phyloP scores from a whole-genome alignment of 2,888 invertebrate genomes.

The Trachelus stipa region DNA sequence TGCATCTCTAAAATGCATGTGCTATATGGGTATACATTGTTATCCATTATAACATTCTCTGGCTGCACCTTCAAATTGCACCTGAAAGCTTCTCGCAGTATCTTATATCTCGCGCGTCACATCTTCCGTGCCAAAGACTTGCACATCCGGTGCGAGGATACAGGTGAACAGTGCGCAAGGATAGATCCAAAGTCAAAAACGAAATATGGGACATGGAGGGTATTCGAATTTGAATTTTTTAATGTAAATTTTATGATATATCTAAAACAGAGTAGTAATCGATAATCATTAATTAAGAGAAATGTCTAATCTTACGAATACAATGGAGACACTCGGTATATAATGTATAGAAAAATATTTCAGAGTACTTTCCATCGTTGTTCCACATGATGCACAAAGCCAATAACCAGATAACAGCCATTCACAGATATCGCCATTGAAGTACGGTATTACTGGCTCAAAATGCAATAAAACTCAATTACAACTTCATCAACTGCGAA shows the following conservation, averaged over 20 bases:
- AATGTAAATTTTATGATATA: too few species aligned
- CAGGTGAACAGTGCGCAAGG: too few species aligned
- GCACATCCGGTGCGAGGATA: slow-evolving; percentile 6
- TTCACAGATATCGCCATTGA: neutral
- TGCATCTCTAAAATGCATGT: neutral
- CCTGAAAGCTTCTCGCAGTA: slow-evolving; percentile 5
- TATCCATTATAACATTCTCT: too few species aligned
- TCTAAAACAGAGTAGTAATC: too few species aligned
- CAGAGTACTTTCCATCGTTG: slow-evolving; percentile 55
- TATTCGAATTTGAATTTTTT: neutral
- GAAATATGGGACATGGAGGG: slow-evolving; percentile 15
- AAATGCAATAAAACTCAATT: slow-evolving; percentile 57
- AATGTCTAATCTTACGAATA: neutral
- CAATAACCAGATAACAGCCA: slow-evolving; percentile 8
- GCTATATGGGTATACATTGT: too few species aligned
- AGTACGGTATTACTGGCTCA: slow-evolving; percentile 44
- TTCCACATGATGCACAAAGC: slow-evolving; percentile 2
- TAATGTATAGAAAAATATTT: too few species aligned
- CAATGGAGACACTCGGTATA: neutral
- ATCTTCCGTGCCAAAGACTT: slow-evolving; percentile 10
- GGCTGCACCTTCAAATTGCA: too few species aligned
- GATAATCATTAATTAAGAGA: too few species aligned
- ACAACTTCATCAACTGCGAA: slow-evolving; percentile 46
- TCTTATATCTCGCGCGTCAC: slow-evolving; percentile 15
- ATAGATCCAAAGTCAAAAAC: slow-evolving; percentile 20